Evolutionary conservation across 2,888 invertebrate genomes (phyloP), one percentile per base, ranked within the genome.

Genomic region (Gryllus longicercus): DNA sequence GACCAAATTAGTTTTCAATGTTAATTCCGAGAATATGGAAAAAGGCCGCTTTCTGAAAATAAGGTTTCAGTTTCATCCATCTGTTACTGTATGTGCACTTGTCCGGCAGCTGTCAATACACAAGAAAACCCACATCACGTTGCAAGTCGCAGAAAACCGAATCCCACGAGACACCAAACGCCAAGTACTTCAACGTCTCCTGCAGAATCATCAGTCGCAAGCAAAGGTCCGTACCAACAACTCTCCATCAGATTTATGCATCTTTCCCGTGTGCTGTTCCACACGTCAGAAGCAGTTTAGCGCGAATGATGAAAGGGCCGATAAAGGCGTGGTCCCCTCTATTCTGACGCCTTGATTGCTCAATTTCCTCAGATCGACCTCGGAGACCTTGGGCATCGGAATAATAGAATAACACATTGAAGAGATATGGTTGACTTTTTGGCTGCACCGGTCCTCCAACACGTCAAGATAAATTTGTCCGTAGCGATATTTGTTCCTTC

Each of bases 281-380:
- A 63, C 63, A 63, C 63, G 63, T 63, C 63, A 18, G 63, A 63
- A 63, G n/a, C 63, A 63, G 63, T 63, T 63, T 63, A 63, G 63
- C 63, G n/a, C 14, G n/a, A 18, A 63, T 63, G 63, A 63, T 63
- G 63, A 63, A 63, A 63, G 63, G 16, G 8, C 16, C 63, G 63
- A 63, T 63, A 63, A 63, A 63, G 63, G 63, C n/a, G 63, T 63
- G 63, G 16, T n/a, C 63, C 10, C 63, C 16, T 63, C 63, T n/a
- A 63, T 63, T 63, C 63, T 14, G n/a, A 63, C 63, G n/a, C 63
- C 63, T 63, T 63, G 63, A 63, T 63, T 63, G 63, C 63, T 63
- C 63, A 63, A 63, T 63, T 63, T 63, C n/a, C 63, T 63, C 14
- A 10, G 16, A 63, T 63, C 63, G 14, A n/a, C 11, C 63, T 63